These are phyloP conservation scores for Beroe forskalii DNA, from an alignment of 37 sponge, comb jelly and placozoan genomes.

Conservation along the genomic window DNA sequence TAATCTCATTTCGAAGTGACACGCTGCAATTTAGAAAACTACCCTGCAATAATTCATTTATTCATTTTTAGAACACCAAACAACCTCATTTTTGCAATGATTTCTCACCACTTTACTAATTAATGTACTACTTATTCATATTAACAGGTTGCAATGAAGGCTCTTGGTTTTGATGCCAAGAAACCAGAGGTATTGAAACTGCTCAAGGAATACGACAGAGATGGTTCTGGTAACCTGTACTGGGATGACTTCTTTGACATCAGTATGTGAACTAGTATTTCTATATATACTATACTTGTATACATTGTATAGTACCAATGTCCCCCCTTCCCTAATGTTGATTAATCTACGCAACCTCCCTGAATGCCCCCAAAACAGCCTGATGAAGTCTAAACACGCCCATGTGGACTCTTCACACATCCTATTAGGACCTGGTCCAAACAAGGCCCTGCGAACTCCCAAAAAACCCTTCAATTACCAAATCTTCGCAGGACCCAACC, in stretches of 20 bases:
- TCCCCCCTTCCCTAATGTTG: background rate
- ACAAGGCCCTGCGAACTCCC: too few species aligned
- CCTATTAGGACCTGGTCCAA: too few species aligned
- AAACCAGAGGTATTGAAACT: constrained; percentile 92
- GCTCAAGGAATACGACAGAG: constrained; percentile 89
- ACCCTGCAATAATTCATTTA: too few species aligned
- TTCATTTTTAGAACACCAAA: too few species aligned
- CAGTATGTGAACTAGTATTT: constrained; percentile 78
- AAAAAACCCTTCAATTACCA: too few species aligned
- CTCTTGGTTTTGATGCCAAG: constrained; percentile 94
- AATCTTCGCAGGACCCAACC: too few species aligned
- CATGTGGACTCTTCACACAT: too few species aligned
- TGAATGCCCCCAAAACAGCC: background rate
- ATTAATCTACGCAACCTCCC: background rate
- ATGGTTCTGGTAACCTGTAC: constrained; percentile 80
- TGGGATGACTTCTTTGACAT: constrained; percentile 89
- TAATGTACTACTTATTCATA: background rate
- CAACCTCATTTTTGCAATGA: background rate
- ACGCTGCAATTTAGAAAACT: too few species aligned
- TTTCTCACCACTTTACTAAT: background rate
- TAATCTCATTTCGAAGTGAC: too few species aligned
- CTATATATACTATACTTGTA: background rate
- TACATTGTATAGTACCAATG: background rate
- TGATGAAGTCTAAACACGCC: too few species aligned
- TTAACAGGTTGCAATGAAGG: constrained; percentile 88